Base-by-base conservation (phyloP, 2,113 vertebrate genomes). In the Psittacus erithacus region DNA sequence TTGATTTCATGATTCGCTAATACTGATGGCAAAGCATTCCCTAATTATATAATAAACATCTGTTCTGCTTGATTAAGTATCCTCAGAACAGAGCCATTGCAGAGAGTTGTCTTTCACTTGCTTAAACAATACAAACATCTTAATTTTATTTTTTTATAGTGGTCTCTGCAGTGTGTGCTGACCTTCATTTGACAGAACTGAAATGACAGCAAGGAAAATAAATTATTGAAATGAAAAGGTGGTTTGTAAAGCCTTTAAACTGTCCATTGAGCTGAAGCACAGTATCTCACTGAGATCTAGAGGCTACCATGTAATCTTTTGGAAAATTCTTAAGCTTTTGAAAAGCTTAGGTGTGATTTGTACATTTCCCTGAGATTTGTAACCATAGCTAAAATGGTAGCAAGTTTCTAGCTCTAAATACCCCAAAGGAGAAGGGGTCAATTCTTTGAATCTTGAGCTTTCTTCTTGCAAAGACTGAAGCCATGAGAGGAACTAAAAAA, bases 21-120 rank as follows among this genome's bases (percentile, higher is more conserved):
- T 93, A 91, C 55, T 91, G 81, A 85, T 69, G 43, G 80, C 59
- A 92, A 90, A 97, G 88, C 0, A 0, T 80, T 97, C 46, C 81
- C 92, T 95, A 90, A 96, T 96, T 97, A 43, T 94, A 88, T 93
- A 93, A 96, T 88, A 92, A 92, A 95, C 89, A 95, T 96, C 87
- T 95, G 80, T 95, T 97, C 91, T 91, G 74, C 91, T 96, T 93
- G 94, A 88, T 96, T 95, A 92, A 96, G 88, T 90, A 88, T 46
- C 47, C 84, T 94, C 60, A 91, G 90, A 95, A 86, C 28, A 94
- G 74, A 84, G 88, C 27, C 31, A 33, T 91, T 92, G 87, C 57
- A 73, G 31, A 78, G 25, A 88, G 25, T 79, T 39, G 85, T 95
- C 82, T 92, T 85, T 83, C 39, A 64, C 81, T 96, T 88, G 52